Evolutionary conservation across 2,888 invertebrate species (phyloP).

Genomic region (Tipula vernalis): DNA sequence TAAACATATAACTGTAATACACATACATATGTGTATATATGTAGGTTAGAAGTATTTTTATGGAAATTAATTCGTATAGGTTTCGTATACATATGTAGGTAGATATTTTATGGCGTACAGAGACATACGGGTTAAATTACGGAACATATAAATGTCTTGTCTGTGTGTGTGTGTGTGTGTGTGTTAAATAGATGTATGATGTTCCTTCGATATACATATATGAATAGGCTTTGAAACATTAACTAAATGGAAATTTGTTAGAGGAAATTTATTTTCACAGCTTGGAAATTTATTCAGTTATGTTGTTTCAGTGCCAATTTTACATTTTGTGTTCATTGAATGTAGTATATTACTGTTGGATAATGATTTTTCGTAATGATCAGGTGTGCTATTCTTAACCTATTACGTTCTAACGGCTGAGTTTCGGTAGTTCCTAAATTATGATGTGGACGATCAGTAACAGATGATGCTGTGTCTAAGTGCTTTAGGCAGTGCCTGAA

Average conservation of each 20-base stretch:
- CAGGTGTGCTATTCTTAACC: no score
- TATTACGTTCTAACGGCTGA: neutral
- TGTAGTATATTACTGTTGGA: no score
- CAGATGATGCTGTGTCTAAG: neutral
- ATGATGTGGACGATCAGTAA: neutral
- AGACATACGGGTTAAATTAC: neutral
- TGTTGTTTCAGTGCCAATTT: no score
- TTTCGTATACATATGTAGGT: neutral
- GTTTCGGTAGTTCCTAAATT: neutral
- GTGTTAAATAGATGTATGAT: neutral
- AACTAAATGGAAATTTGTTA: neutral
- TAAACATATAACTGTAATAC: neutral
- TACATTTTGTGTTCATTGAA: no score
- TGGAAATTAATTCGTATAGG: neutral
- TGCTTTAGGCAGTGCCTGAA: no score
- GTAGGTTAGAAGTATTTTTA: neutral
- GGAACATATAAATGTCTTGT: neutral
- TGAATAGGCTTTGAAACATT: neutral
- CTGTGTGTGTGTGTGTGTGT: neutral
- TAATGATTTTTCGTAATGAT: no score
- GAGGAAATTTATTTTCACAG: neutral
- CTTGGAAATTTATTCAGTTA: neutral
- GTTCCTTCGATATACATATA: neutral
- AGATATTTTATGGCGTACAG: neutral
- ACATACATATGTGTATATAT: neutral